Evolutionary conservation across 2,888 invertebrate species (phyloP), one percentile per base, ranked within the genome.

Genomic region (Eurytoma adleriae): DNA sequence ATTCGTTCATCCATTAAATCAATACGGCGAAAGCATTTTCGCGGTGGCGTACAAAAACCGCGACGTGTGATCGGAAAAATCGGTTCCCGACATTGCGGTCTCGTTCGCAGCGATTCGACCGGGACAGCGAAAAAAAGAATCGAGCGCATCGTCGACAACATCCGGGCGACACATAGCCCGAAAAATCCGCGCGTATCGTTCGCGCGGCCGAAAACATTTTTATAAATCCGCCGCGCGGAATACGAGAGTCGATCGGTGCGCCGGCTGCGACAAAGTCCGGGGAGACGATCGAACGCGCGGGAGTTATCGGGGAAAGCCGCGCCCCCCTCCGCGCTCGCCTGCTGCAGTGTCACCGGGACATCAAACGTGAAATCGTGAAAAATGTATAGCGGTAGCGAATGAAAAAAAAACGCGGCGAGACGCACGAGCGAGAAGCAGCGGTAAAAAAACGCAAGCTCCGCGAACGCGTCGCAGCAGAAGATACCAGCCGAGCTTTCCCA

Each of bases 331-430:
- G 40, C 40, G 40, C 30, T 20, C 13, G 20, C 24, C 40, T 14
- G 24, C 20, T 16, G 30, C 10, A 27, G 20, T n/a, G n/a, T 52
- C 20, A 13, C 16, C 24, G 12, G 20, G 68, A 75, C 64, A 61
- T 78, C 64, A 18, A 66, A 56, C 30, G 18, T 7, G 27, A 20
- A 78, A 71, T 62, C 56, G 56, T 62, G 56, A 64, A 56, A 77
- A 77, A 76, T 59, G 18, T 52, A 62, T 12, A 3, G 27, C 7
- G 12, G 14, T 4, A 20, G 2, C 2, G 57, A 57, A 56, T n/a
- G 40, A 5, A 14, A 18, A 56, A 70, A 30, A 70, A 59, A 20
- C 2, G 59, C 13, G 18, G 24, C 18, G 18, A n/a, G 59, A 61
- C 4, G 27, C 13, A 27, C 10, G 14, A 13, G 20, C 61, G 27